phyloP scores from a whole-genome alignment of 2,797 vertebrate species.

The Hydrolagus colliei region DNA sequence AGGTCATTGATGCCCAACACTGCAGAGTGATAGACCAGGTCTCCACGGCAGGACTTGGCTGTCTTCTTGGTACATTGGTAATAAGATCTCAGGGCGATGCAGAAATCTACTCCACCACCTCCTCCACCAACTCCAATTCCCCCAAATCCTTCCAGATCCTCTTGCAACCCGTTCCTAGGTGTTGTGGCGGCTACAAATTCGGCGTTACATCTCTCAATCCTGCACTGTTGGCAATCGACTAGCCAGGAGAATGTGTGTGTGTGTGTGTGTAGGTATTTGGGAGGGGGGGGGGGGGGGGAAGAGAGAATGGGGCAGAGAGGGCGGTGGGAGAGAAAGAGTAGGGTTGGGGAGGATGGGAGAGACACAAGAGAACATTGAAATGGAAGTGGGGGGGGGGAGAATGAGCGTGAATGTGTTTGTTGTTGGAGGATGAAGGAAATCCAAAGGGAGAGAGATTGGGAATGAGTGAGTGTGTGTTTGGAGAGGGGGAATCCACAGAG shows the following conservation, averaged over 20 bases:
- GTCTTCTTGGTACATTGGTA: constrained; percentile 62
- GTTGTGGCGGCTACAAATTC: constrained; percentile 67
- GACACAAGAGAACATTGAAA: no score
- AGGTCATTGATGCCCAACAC: constrained; percentile 71
- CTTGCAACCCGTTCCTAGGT: constrained; percentile 58
- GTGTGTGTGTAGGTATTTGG: no score
- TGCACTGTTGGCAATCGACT: constrained; percentile 69
- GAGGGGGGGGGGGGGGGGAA: no score
- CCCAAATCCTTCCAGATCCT: constrained; percentile 44
- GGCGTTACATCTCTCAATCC: constrained; percentile 67
- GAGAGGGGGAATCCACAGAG: not conserved
- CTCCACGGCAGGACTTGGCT: constrained; percentile 61
- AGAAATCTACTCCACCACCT: constrained; percentile 55
- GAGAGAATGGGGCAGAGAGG: no score
- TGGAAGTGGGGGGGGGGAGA: no score
- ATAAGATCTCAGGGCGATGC: constrained; percentile 65
- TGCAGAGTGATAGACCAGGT: constrained; percentile 69
- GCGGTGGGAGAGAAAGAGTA: no score
- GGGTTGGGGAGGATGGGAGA: no score
- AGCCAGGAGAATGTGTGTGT: constrained; percentile 38
- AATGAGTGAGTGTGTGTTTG: not conserved
- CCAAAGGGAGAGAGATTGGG: not conserved
- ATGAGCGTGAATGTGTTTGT: not conserved
- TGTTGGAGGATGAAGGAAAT: not conserved
- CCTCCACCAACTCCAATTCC: not conserved